Base-by-base conservation (phyloP, 2,113 vertebrate species). In the Ginglymostoma cirratum region DNA sequence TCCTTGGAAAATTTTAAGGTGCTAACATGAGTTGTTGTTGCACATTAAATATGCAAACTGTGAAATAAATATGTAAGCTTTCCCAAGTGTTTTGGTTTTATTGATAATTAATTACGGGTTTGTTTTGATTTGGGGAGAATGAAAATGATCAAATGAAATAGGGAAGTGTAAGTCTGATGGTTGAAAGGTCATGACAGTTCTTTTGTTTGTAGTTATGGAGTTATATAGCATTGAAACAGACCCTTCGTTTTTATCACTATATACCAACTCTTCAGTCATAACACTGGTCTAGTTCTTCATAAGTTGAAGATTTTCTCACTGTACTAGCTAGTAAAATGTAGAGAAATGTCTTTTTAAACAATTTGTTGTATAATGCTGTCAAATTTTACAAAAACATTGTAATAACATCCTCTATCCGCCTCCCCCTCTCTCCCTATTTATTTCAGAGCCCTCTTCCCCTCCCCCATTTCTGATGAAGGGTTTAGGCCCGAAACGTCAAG, bases 301-400 rank as follows among this genome's bases (percentile, higher is more conserved):
- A 23, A 38, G 38, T 42, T 83, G 80, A 83, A 83, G 38, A 83
- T 45, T 83, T 83, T 83, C 80, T 83, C 80, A 83, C 38, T 45
- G 15, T 21, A 45, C 19, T 15, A 34, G 27, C 17, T 30, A 90
- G 14, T 19, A 6, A 19, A 93, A 67, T 93, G 48, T 61, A 89
- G 45, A 86, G 48, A 30, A 94, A 67, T 67, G 23, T 12, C 90
- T 23, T 66, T 42, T 93, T 45, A 19, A 42, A 12, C 23, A 24
- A 42, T 95, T 95, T 30, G 38, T 52, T 52, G 7, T 48, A 72
- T 30, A 65, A 48, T 95, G 42, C 69, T 52, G 24, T 24, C 94
- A 72, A 95, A 72, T 52, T 24, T 95, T 27, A 72, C 96, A 97
- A 96, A 96, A 97, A 97, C 97, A 97, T 97, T 97, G 96, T 96